Evolutionary conservation across 2,113 vertebrate species (phyloP), one percentile per base, ranked within the genome.

Genomic region (Microcebus tavaratra): DNA sequence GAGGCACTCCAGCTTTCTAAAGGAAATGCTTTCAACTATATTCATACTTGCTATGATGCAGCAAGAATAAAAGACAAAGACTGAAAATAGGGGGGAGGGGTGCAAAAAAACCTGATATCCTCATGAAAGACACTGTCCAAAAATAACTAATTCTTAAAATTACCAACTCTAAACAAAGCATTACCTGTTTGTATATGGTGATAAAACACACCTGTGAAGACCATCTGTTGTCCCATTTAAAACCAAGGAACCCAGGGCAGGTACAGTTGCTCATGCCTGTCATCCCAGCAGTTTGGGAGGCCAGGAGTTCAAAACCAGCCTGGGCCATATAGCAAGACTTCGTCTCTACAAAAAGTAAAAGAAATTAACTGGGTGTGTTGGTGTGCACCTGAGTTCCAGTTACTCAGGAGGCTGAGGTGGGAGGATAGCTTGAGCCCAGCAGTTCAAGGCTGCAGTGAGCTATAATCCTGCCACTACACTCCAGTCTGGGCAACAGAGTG

Each of bases 121-220:
- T 78, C 45, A 92, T 31, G 20, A 85, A 84, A 94, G 80, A 89
- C 18, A 75, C 0, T 82, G 21, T 76, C 29, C 63, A 72, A 83
- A 97, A 83, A 36, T 21, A 92, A 90, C 15, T 97, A 88, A 90
- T 88, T 92, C 86, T 92, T 94, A 70, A 88, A 96, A 90, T 75
- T 89, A 78, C 48, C 88, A 95, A 34, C 17, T 25, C 31, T 45
- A 48, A 78, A 81, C 31, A 97, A 95, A 90, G 31, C 55, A 81
- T 50, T 20, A 65, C 31, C n/a, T 91, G 88, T 83, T 81, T 50
- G 18, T 78, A 91, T 61, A 23, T 85, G 80, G 80, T 13, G 11
- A 73, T 1, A 91, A 31, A 96, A 90, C 96, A 94, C 34, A 94
- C 31, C 17, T 45, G n/a, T 85, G 88, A 94, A 61, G 45, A 84